phyloP scores from a whole-genome alignment of 2,797 vertebrate genomes.

The Chromobotia macracanthus region DNA sequence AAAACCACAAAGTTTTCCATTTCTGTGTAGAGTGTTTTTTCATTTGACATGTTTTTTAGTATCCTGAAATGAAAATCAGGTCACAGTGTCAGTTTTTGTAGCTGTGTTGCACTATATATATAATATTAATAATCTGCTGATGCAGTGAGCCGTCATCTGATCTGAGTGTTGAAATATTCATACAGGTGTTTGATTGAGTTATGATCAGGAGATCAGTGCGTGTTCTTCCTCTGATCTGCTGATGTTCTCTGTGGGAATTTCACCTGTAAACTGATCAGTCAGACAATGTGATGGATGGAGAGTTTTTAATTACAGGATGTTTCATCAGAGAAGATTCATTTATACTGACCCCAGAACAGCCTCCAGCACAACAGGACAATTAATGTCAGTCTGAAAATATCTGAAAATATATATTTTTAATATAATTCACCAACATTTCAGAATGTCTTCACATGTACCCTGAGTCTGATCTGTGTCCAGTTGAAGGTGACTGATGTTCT shows the following conservation, averaged over 20 bases:
- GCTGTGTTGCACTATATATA: neutral
- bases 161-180: constrained; percentile 16
- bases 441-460: too few relatives aligned
- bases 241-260: neutral
- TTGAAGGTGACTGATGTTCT: constrained; percentile 1
- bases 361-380: neutral
- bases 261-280: neutral
- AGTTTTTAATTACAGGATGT: constrained; percentile 4
- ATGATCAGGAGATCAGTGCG: neutral
- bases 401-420: too few relatives aligned
- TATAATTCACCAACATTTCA: too few relatives aligned
- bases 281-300: neutral
- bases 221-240: neutral
- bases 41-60: neutral
- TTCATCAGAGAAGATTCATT: neutral
- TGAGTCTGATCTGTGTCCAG: neutral
- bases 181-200: constrained; percentile 3
- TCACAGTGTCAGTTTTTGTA: neutral
- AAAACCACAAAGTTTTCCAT: constrained; percentile 52
- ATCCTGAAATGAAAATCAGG: neutral
- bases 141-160: neutral
- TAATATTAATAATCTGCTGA: neutral
- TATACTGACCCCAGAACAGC: neutral
- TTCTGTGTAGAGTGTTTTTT: constrained; percentile 24
- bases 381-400: neutral